Evolutionary conservation across 2,113 vertebrate species (phyloP).

Genomic region (Ictidomys tridecemlineatus): DNA sequence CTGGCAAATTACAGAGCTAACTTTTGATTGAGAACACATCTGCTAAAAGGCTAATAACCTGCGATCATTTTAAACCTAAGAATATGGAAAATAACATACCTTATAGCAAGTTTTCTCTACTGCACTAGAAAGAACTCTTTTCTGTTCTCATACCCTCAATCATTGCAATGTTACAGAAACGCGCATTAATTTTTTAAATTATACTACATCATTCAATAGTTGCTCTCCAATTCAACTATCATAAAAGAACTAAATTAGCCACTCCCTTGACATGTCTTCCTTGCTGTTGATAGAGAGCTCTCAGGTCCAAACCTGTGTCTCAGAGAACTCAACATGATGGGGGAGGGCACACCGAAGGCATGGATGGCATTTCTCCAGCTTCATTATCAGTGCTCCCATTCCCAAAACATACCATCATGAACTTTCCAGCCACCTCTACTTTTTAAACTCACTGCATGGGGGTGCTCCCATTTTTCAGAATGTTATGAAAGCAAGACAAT

Average conservation of each 20-base stretch:
- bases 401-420: constrained; percentile 67
- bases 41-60: not conserved
- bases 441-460: constrained; percentile 62
- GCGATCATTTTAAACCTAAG: constrained; percentile 26
- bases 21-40: constrained; percentile 17
- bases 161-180: constrained; percentile 38
- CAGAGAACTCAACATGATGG: not conserved
- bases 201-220: constrained; percentile 65
- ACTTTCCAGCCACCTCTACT: constrained; percentile 82
- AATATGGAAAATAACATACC: constrained; percentile 17
- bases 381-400: constrained; percentile 57
- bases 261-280: constrained; percentile 66
- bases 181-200: constrained; percentile 70
- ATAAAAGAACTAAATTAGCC: constrained; percentile 75
- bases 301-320: constrained; percentile 50
- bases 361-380: constrained; percentile 24
- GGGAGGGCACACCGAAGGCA: constrained; percentile 20
- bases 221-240: constrained; percentile 64
- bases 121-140: constrained; percentile 47
- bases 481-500: constrained; percentile 85
- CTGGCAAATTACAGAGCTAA: constrained; percentile 51
- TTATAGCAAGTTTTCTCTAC: constrained; percentile 50
- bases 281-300: constrained; percentile 61
- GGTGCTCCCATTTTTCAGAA: constrained; percentile 72
- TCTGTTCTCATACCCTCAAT: constrained; percentile 53